Conservation (phyloP, 1,140 invertebrate species). For the Steinernema feltiae region DNA sequence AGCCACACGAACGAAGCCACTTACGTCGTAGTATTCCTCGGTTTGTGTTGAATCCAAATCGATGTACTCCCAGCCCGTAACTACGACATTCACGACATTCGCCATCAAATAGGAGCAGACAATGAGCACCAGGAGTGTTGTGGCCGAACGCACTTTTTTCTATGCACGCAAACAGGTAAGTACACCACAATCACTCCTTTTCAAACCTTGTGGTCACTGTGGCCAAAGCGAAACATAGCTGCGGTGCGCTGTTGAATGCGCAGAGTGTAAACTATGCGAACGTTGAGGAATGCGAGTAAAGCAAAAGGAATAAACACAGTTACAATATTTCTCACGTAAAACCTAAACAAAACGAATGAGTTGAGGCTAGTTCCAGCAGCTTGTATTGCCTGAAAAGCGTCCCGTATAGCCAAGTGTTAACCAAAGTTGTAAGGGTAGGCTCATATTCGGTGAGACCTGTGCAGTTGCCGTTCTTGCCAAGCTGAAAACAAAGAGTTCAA, state of each 20-base stretch:
- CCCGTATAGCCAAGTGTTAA: constrained; percentile 35
- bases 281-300: constrained; percentile 32
- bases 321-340: constrained; percentile 38
- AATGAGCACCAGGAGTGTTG: constrained; percentile 33
- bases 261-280: constrained; percentile 31
- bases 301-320: constrained; percentile 38
- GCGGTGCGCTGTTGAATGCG: constrained; percentile 33
- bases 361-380: background rate
- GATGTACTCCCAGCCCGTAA: constrained; percentile 37
- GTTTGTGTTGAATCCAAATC: constrained; percentile 29
- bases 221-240: constrained; percentile 34
- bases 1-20: background rate
- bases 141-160: constrained; percentile 36
- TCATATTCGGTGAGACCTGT: constrained; percentile 30
- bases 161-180: no score
- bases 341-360: constrained; percentile 1
- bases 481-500: constrained; percentile 18
- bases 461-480: constrained; percentile 31
- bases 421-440: constrained; percentile 22
- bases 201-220: constrained; percentile 33
- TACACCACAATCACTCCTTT: no score
- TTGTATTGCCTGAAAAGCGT: constrained; percentile 21
- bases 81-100: constrained; percentile 32
- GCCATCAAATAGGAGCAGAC: constrained; percentile 35
- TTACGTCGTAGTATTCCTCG: constrained; percentile 24